phyloP scores from a whole-genome alignment of 2,113 vertebrate genomes.

The Ameiurus melas region DNA sequence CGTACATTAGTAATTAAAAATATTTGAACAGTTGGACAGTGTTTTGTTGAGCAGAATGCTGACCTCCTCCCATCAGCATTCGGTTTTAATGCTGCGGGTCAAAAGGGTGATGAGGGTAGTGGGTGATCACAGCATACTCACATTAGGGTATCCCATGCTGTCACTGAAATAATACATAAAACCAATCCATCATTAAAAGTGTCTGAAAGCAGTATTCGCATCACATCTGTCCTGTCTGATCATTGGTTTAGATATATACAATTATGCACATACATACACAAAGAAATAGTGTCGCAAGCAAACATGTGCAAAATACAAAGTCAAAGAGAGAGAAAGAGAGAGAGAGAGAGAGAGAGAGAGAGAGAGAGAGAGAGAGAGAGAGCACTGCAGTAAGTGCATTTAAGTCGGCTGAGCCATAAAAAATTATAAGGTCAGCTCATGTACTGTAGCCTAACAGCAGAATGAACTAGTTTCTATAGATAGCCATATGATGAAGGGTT shows the following conservation, averaged over 20 bases:
- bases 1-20: neutral
- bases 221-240: constrained; percentile 17
- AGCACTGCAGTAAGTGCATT: neutral
- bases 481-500: constrained; percentile 27
- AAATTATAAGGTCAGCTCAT: constrained; percentile 18
- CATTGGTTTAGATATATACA: neutral
- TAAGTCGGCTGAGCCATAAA: constrained; percentile 28
- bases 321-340: neutral
- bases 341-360: constrained; percentile 19
- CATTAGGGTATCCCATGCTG: constrained; percentile 2
- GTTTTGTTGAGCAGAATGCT: neutral
- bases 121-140: constrained; percentile 1
- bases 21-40: neutral
- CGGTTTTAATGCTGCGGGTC: neutral
- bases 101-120: neutral
- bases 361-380: constrained; percentile 7
- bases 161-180: constrained; percentile 21
- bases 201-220: constrained; percentile 13
- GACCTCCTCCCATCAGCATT: neutral
- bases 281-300: neutral
- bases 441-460: neutral
- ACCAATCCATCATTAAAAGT: constrained; percentile 28
- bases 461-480: constrained; percentile 44
- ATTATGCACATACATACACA: neutral
- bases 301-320: neutral